Evolutionary conservation across 2,888 invertebrate genomes (phyloP).

Genomic region (Scaptomyza polygonia): DNA sequence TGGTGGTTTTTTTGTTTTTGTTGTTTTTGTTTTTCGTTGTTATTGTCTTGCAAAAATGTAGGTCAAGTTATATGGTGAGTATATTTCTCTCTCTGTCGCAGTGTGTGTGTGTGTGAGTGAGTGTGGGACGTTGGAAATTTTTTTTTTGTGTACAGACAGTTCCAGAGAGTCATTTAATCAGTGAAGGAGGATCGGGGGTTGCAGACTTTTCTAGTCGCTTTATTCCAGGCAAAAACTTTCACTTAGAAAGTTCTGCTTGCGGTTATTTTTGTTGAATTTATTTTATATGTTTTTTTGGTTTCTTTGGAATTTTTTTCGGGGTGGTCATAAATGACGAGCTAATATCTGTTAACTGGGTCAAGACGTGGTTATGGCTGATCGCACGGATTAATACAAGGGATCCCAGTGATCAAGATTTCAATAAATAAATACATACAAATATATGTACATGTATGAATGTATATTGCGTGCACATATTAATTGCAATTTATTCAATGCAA

Average conservation of each 20-base stretch:
- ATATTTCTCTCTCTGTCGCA: constrained; percentile 27
- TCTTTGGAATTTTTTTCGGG: constrained; percentile 35
- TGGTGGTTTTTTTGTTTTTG: constrained; percentile 23
- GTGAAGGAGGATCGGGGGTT: constrained; percentile 16
- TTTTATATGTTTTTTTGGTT: constrained; percentile 43
- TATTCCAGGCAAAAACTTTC: constrained; percentile 78
- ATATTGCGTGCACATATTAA: constrained; percentile 44
- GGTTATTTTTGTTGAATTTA: constrained; percentile 60
- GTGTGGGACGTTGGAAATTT: constrained; percentile 68
- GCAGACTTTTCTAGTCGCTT: constrained; percentile 77
- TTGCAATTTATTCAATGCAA: constrained; percentile 68
- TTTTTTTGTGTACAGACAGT: constrained; percentile 37
- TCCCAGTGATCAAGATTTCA: constrained; percentile 23
- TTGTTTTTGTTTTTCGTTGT: constrained; percentile 64
- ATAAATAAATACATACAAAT: constrained; percentile 17
- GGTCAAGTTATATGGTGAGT: constrained; percentile 82
- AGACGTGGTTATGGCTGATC: constrained; percentile 41
- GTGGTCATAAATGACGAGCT: constrained; percentile 55
- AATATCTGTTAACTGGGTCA: constrained; percentile 67
- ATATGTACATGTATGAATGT: constrained; percentile 15
- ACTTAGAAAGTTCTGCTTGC: constrained; percentile 84
- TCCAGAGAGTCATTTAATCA: constrained; percentile 39
- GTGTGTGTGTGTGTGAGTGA: constrained; percentile 33
- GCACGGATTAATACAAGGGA: constrained; percentile 24
- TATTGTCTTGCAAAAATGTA: constrained; percentile 81